These are phyloP conservation scores for Bucco capensis DNA, from an alignment of 2,113 vertebrate species.

Conservation along the genomic window DNA sequence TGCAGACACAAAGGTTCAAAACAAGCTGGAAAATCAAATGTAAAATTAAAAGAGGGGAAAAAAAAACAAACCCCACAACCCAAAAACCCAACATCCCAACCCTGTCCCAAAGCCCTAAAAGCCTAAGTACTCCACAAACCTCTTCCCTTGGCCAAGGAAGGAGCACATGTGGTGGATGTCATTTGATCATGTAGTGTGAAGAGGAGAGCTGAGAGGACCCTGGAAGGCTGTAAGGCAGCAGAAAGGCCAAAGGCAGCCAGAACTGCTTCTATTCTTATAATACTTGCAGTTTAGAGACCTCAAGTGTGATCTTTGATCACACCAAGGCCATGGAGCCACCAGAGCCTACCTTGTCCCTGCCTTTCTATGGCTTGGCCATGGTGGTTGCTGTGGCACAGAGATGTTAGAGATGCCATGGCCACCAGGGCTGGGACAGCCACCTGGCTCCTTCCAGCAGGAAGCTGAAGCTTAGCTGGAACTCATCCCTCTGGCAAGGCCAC, in stretches of 20 bases:
- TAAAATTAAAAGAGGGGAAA: background rate
- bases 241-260: background rate
- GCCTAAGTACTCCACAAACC: background rate
- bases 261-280: fast-evolving
- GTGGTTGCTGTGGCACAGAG: background rate
- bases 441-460: background rate
- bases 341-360: fast-evolving
- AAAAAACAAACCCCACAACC: too few species aligned
- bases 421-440: fast-evolving
- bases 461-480: background rate
- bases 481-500: background rate
- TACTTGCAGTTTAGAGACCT: background rate
- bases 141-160: background rate
- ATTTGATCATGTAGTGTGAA: background rate
- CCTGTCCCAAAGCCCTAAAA: background rate
- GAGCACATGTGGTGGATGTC: background rate
- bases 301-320: fast-evolving
- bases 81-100: background rate
- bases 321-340: background rate
- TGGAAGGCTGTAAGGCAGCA: background rate
- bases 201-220: background rate
- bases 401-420: background rate
- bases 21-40: background rate
- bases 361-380: background rate
- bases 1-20: background rate